Evolutionary conservation across 2,888 invertebrate genomes (phyloP), one percentile per base, ranked within the genome.

Genomic region (Epistrophella euchroma): DNA sequence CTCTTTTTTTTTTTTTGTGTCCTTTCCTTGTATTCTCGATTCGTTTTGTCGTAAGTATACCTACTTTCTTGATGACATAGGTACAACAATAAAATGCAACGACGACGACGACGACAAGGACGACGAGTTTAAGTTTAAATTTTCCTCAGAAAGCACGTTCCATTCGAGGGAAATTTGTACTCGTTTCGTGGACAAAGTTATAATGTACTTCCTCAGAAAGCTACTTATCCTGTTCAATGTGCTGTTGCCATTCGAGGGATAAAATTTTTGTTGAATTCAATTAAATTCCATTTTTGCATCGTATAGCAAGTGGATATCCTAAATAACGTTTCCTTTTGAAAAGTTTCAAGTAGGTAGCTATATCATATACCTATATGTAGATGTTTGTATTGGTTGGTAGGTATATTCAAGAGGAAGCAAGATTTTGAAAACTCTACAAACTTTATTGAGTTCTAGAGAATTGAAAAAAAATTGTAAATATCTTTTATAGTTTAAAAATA

Each of bases 91-190:
- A 32, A 64, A 70, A 47, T 77, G 52, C 52, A 72, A 40, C 40
- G 19, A 77, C 13, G 11, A 62, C 28, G 62, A 11, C 25, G n/a
- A 28, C n/a, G 11, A 28, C n/a, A 45, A 28, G n/a, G 43, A 43
- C n/a, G 25, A 28, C 5, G 25, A 32, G n/a, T 28, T 73, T 76
- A 68, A 80, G 71, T 79, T 79, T 37, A 80, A 32, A 76, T 68
- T 73, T 76, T 73, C 13, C 45, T 22, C 58, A 56, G 60, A 76
- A 76, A 80, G 76, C 85, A 85, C 85, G 85, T 81, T 76, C 56
- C 40, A 43, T 85, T 80, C 35, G 72, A 40, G 40, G 40, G n/a
- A 43, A 62, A 70, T 73, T 73, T 58, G 35, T 28, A 52, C 37
- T 66, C 43, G 28, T 52, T 68, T 52, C 74, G 52, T 50, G 68